Conservation (phyloP, 2,113 vertebrate genomes). For the Semicossyphus pulcher region DNA sequence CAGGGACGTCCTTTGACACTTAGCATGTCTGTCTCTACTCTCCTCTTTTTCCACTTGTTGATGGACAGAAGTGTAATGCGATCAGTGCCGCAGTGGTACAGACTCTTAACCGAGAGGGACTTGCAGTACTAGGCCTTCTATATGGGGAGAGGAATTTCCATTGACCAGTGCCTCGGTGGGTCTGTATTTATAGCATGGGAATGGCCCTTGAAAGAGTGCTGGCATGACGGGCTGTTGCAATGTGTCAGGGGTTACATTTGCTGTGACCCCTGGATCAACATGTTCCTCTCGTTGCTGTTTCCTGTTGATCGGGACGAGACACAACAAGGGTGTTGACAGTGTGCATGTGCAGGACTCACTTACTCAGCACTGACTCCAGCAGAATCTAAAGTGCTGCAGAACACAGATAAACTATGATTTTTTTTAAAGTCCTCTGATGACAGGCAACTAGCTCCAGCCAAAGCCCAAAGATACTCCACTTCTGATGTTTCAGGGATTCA, state of each 20-base stretch:
- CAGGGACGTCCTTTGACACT: not conserved
- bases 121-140: slow-evolving; percentile 9
- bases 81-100: slow-evolving; percentile 34
- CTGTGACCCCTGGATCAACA: slow-evolving; percentile 5
- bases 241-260: not conserved
- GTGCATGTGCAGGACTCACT: slow-evolving; percentile 30
- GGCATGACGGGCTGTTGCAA: not conserved
- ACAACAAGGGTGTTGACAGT: slow-evolving; percentile 12
- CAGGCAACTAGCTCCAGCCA: slow-evolving; percentile 34
- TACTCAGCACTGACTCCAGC: slow-evolving; percentile 67
- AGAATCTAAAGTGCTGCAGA: slow-evolving; percentile 30
- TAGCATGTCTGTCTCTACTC: not conserved
- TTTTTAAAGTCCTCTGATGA: slow-evolving; percentile 60
- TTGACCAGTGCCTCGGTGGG: slow-evolving; percentile 39
- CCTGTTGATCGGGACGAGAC: slow-evolving; percentile 9
- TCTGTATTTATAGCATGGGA: slow-evolving; percentile 61
- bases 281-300: slow-evolving; percentile 15
- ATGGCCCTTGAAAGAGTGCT: slow-evolving; percentile 14
- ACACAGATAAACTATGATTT: slow-evolving; percentile 34
- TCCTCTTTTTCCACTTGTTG: slow-evolving; percentile 9
- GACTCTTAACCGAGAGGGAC: slow-evolving; percentile 1
- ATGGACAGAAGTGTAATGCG: slow-evolving; percentile 29
- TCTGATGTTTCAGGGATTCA: slow-evolving; percentile 35
- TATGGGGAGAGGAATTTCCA: slow-evolving; percentile 38
- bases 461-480: slow-evolving; percentile 8